A percentile compares a stretch with the other conserved stretches of the same genome.
Conservation (phyloP, 30 jellyfish, hydroid and myxozoan species). For the Chrysaora quinquecirrha region DNA sequence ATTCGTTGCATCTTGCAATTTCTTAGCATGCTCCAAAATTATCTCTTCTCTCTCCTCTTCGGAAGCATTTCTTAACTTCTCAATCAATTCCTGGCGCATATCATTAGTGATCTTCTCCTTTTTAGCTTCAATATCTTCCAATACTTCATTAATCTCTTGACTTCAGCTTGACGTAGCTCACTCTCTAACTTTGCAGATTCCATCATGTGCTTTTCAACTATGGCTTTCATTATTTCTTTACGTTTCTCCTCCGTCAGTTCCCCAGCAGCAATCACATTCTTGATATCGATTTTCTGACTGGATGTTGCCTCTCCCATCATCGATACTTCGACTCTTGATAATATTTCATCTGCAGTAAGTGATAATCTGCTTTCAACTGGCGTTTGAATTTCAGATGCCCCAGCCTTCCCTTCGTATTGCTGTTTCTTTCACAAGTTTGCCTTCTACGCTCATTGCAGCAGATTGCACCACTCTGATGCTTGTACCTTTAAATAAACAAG, state of each 20-base stretch:
- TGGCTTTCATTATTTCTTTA: slow-evolving; percentile 74
- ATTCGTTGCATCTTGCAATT: slow-evolving; percentile 69
- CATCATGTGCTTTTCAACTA: slow-evolving; percentile 83
- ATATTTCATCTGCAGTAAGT: slow-evolving; percentile 78
- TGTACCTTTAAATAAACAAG: slow-evolving; percentile 2
- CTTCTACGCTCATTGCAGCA: slow-evolving; percentile 10
- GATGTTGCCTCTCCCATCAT: slow-evolving; percentile 87
- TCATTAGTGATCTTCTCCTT: slow-evolving; percentile 62
- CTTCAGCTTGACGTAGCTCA: slow-evolving; percentile 67
- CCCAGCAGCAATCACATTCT: slow-evolving; percentile 82
- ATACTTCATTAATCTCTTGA: slow-evolving; percentile 67
- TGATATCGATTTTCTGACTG: slow-evolving; percentile 62
- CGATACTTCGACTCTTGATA: slow-evolving; percentile 77
- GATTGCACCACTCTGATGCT: slow-evolving; percentile 20
- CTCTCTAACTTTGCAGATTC: slow-evolving; percentile 85
- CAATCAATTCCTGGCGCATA: slow-evolving; percentile 65
- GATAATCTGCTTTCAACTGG: slow-evolving; percentile 28
- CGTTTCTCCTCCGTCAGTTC: slow-evolving; percentile 89
- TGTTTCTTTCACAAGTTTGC: not conserved
- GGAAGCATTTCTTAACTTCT: slow-evolving; percentile 57
- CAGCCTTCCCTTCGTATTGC: slow-evolving; percentile 14
- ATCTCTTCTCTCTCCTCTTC: slow-evolving; percentile 81
- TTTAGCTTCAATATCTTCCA: slow-evolving; percentile 70
- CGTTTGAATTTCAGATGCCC: slow-evolving; percentile 9
- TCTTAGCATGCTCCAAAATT: slow-evolving; percentile 72